Percentiles rank a stretch among this genome's conserved stretches.
phyloP scores from a whole-genome alignment of 1,140 invertebrate genomes.

The Bombus turneri region DNA sequence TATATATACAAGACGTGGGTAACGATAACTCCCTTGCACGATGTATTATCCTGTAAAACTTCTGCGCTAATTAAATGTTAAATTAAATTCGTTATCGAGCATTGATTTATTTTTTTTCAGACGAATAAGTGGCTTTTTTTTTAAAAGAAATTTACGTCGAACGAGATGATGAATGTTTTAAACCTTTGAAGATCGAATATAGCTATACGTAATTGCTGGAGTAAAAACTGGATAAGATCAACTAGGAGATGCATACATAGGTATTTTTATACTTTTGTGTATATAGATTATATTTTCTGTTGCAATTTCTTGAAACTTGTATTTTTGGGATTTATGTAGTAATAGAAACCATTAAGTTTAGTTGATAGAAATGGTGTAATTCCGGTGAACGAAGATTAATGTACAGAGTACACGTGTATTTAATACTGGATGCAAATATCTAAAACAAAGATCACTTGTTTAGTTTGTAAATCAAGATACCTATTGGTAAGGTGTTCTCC shows the following conservation, averaged over 20 bases:
- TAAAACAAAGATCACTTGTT: not conserved
- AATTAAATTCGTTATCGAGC: conserved; percentile 5
- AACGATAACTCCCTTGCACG: conserved; percentile 7
- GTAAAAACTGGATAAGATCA: not conserved
- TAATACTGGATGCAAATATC: not conserved
- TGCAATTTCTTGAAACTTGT: not conserved
- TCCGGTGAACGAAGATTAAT: not conserved
- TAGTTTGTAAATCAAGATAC: not conserved
- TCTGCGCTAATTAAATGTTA: conserved; percentile 11
- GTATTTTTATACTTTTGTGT: not conserved
- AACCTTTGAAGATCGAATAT: not conserved
- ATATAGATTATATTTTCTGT: not conserved
- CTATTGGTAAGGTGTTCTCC: no score
- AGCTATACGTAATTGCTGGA: not conserved
- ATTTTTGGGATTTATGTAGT: not conserved
- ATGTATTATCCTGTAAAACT: conserved; percentile 5
- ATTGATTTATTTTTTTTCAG: conserved; percentile 10
- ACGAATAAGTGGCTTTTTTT: not conserved
- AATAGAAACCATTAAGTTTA: not conserved
- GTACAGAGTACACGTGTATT: not conserved
- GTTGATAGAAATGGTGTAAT: not conserved
- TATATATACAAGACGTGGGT: conserved; percentile 4
- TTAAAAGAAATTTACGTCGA: not conserved
- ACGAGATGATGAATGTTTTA: not conserved
- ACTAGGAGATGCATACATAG: not conserved